phyloP scores from a whole-genome alignment of 2,113 vertebrate species.

The Lanius ludovicianus region DNA sequence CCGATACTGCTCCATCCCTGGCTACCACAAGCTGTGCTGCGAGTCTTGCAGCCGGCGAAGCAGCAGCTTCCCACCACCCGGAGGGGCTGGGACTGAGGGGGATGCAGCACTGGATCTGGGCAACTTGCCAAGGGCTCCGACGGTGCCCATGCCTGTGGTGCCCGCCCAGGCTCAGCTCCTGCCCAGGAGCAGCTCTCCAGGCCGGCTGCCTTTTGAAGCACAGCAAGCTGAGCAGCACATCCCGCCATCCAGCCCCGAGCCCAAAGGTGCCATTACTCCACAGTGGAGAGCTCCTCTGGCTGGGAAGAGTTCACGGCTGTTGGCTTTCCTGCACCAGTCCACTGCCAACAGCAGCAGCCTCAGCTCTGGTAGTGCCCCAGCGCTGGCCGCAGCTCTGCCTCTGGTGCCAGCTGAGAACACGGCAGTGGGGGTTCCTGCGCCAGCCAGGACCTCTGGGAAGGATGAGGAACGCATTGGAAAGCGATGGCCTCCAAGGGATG shows the following conservation, averaged over 20 bases:
- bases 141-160: constrained; percentile 43
- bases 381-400: neutral
- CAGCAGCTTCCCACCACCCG: constrained; percentile 59
- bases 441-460: constrained; percentile 54
- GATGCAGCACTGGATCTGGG: constrained; percentile 69
- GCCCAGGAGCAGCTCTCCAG: neutral
- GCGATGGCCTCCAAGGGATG: constrained; percentile 47
- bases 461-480: constrained; percentile 59
- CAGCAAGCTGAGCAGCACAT: neutral
- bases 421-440: constrained; percentile 13
- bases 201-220: neutral
- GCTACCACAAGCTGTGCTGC: constrained; percentile 92
- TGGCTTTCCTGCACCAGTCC: neutral
- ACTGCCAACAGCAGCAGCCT: constrained; percentile 16
- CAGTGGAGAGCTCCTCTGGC: constrained; percentile 38
- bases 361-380: neutral
- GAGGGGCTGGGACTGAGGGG: constrained; percentile 72
- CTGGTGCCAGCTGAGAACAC: neutral
- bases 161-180: constrained; percentile 41
- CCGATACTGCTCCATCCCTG: constrained; percentile 94
- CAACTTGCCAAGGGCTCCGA: constrained; percentile 47
- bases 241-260: neutral
- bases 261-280: neutral
- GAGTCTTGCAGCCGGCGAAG: constrained; percentile 85
- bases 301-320: constrained; percentile 34